Base-by-base conservation (phyloP, 2,888 invertebrate genomes). In the Petrolisthes manimaculis region DNA sequence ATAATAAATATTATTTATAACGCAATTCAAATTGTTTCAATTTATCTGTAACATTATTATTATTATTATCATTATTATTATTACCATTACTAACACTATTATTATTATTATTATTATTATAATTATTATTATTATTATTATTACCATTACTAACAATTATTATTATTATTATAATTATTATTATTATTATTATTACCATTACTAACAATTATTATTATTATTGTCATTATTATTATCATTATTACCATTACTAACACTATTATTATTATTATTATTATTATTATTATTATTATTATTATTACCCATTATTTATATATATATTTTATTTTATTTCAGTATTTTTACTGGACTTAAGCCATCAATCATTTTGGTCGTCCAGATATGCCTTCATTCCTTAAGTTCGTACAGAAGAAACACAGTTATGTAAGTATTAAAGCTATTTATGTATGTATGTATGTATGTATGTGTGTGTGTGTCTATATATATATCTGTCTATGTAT, bases 381-480 rank as follows among this genome's bases (percentile, higher is more conserved):
- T 93, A 98, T 98, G 97, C 97, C 97, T 5, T 97, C 97, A 51
- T 98, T 99, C 94, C 95, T 99, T 85, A 97, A 97, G 93, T 98
- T 98, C 92, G 97, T 98, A 56, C 98, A 98, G 93, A 97, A 97
- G 94, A 97, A 98, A 93, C 98, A 99, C 93, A 97, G 97, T 93
- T 98, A 98, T 93, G 98, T 98, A 93, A 95, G 97, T 95, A 91
- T 86, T 77, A 18, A 18, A 53, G n/a, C n/a, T n/a, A n/a, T n/a
- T n/a, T n/a, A n/a, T n/a, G n/a, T n/a, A n/a, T n/a, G n/a, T n/a
- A n/a, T n/a, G n/a, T n/a, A n/a, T n/a, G n/a, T n/a, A n/a, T n/a
- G n/a, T n/a, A n/a, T n/a, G n/a, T n/a, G n/a, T n/a, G n/a, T n/a
- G n/a, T n/a, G n/a, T n/a, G n/a, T n/a, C n/a, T n/a, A n/a, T n/a